These are phyloP conservation scores for Telmatochromis sp. DNA, from an alignment of 2,113 vertebrate genomes.

Conservation along the genomic window DNA sequence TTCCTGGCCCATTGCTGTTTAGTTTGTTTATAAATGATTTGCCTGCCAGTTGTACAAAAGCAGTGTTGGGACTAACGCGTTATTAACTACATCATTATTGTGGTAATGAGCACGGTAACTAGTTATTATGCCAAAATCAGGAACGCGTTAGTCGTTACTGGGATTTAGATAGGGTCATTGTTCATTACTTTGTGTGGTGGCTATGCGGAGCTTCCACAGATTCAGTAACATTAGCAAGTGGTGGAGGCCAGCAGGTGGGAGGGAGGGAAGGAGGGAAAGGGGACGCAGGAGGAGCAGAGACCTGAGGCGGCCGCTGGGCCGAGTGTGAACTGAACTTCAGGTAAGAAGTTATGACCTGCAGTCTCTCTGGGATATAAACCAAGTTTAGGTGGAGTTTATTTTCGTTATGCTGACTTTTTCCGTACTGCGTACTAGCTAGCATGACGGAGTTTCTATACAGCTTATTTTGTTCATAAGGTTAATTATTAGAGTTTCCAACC, in stretches of 20 bases:
- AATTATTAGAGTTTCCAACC: neutral
- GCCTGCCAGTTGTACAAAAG: neutral
- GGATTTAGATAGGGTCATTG: neutral
- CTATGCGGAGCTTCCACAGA: neutral
- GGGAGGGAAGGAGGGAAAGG: neutral
- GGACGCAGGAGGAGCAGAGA: neutral
- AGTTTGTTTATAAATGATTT: neutral
- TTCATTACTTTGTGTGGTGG: neutral
- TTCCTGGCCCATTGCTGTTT: neutral
- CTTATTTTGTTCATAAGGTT: neutral
- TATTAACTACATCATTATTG: neutral
- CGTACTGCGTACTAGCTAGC: neutral
- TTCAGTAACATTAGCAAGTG: neutral
- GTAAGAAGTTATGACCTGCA: neutral
- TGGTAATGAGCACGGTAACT: neutral
- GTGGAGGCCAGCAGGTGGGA: neutral
- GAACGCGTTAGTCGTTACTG: neutral
- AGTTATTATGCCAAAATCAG: neutral
- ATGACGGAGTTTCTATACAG: neutral
- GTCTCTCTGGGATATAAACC: neutral
- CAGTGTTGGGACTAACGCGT: neutral
- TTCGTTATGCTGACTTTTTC: neutral
- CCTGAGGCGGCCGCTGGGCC: neutral
- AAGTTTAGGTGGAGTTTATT: neutral
- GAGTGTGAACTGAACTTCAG: neutral